phyloP scores from a whole-genome alignment of 2,888 invertebrate genomes.

The Junonia oenone region DNA sequence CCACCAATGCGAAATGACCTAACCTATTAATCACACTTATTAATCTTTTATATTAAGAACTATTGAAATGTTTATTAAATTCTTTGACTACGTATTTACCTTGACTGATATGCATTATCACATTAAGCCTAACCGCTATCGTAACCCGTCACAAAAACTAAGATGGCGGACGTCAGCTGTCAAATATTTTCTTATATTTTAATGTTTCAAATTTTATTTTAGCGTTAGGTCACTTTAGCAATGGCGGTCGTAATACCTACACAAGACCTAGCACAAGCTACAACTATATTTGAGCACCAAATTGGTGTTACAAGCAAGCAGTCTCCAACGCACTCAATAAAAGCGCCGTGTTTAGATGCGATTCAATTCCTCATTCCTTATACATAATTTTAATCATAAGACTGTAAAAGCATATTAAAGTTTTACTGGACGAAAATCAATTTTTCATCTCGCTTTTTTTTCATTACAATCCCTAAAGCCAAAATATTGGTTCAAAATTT shows the following conservation, averaged over 20 bases:
- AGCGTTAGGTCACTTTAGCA: slow-evolving; percentile 5
- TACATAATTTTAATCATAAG: slow-evolving; percentile 7
- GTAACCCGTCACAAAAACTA: too few species aligned
- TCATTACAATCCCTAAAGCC: slow-evolving; percentile 7
- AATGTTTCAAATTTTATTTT: not conserved
- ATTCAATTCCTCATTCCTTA: slow-evolving; percentile 29
- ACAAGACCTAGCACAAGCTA: slow-evolving; percentile 6
- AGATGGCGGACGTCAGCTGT: too few species aligned
- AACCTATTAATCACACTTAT: not conserved
- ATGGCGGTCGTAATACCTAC: slow-evolving; percentile 1
- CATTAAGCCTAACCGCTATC: too few species aligned
- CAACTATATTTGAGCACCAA: slow-evolving; percentile 23
- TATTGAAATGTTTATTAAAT: slow-evolving; percentile 5
- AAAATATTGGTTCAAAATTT: slow-evolving; percentile 7
- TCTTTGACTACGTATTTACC: not conserved
- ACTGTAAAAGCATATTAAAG: not conserved
- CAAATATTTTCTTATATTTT: too few species aligned
- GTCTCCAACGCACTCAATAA: slow-evolving; percentile 26
- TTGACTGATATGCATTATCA: too few species aligned
- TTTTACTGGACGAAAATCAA: not conserved
- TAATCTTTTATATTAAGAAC: slow-evolving; percentile 1
- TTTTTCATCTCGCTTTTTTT: not conserved
- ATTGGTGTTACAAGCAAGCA: slow-evolving; percentile 29
- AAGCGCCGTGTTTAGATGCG: slow-evolving; percentile 23
- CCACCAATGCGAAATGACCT: slow-evolving; percentile 8